Base-by-base conservation (phyloP, 2,888 invertebrate species). In the Monochamus alternatus region DNA sequence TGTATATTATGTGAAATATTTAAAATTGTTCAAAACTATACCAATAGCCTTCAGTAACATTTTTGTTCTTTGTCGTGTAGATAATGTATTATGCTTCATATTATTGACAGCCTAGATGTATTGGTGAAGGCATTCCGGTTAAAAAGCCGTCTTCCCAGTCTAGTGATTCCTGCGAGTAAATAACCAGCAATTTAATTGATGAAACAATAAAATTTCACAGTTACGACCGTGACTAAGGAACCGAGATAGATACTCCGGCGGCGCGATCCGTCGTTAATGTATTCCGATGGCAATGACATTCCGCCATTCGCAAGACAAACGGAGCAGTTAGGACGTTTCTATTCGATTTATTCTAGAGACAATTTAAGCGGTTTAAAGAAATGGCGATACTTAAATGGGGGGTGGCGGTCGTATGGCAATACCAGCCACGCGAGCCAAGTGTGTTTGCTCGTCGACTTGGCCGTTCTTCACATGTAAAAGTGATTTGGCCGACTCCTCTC, bases 341-440 rank as follows among this genome's bases (percentile, higher is more conserved):
- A 84, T 86, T 85, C 87, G 86, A 87, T 87, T 87, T 87, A 87
- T 87, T 86, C 85, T 83, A 83, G 86, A 87, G 86, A 87, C 87
- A 87, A 87, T 87, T 87, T 87, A 86, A 86, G 85, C 87, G 87
- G 85, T 87, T 87, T 85, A 85, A 85, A 87, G 85, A 85, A 87
- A 87, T 86, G 85, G 86, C 85, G 83, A 84, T 86, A 85, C 84
- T 87, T 85, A 85, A 86, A 87, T 80, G 83, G 82, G 82, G 85
- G 86, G 87, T 83, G 84, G 81, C 78, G 81, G 83, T 83, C 84
- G 84, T 83, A 84, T 80, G 77, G 83, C 83, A 84, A 85, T 84
- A 83, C 76, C 79, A 81, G 80, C 81, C 78, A 73, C 79, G 81
- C 81, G 72, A 81, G 59, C 85, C 84, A 84, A 75, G 74, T 78